These are phyloP conservation scores for Hylaeus volcanicus DNA, from an alignment of 1,140 invertebrate species.

Conservation along the genomic window DNA sequence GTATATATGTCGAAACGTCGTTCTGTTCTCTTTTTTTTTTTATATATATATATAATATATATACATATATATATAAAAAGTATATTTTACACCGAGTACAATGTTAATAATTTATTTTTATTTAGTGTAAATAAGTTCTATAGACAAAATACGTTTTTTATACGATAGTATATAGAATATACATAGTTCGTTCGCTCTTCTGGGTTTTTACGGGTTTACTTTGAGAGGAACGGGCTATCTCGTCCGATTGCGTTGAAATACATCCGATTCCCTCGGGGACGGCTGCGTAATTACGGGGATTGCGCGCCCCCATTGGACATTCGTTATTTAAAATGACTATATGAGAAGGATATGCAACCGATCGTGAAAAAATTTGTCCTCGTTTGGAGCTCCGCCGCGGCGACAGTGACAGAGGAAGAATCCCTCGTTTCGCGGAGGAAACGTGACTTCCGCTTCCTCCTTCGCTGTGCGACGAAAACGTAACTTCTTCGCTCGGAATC, in stretches of 20 bases:
- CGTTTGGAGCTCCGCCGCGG: conserved; percentile 18
- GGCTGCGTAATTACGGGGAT: conserved; percentile 16
- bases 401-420: neutral
- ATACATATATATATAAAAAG: conserved; percentile 11
- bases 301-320: neutral
- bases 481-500: conserved; percentile 38
- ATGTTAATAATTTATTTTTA: conserved; percentile 51
- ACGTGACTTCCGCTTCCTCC: conserved; percentile 9
- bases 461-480: neutral
- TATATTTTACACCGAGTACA: conserved; percentile 42
- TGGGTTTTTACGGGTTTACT: conserved; percentile 41
- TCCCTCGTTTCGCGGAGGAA: neutral
- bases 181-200: conserved; percentile 18
- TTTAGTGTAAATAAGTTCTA: conserved; percentile 43
- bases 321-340: conserved; percentile 19
- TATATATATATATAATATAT: conserved; percentile 19
- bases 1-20: neutral
- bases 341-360: conserved; percentile 8
- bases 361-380: conserved; percentile 22
- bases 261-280: neutral
- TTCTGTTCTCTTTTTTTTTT: neutral
- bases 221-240: conserved; percentile 5
- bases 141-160: conserved; percentile 35
- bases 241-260: neutral
- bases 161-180: conserved; percentile 25